These are phyloP conservation scores for Lycaon pictus DNA, from an alignment of 2,113 vertebrate species.

Conservation along the genomic window DNA sequence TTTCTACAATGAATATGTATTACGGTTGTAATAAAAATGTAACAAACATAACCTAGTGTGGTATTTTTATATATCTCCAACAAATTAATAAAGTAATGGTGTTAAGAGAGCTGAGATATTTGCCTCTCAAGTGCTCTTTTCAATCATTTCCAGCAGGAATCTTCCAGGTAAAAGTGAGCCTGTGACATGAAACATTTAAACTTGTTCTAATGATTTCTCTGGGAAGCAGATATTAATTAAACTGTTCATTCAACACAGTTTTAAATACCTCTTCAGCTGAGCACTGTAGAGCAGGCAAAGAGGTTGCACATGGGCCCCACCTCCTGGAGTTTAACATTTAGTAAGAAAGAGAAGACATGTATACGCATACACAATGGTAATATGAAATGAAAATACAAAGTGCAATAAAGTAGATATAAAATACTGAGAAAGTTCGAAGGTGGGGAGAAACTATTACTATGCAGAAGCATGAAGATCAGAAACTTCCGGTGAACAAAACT, in stretches of 20 bases:
- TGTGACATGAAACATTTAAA: background rate
- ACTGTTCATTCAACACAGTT: background rate
- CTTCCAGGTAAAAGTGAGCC: background rate
- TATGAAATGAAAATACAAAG: background rate
- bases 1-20: slow-evolving; percentile 2
- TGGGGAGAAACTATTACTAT: background rate
- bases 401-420: background rate
- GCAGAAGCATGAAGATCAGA: background rate
- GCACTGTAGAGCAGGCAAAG: background rate
- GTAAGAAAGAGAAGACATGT: background rate
- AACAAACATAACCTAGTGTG: background rate
- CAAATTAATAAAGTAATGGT: background rate
- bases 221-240: slow-evolving; percentile 46
- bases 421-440: background rate
- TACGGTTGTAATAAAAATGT: slow-evolving; percentile 5
- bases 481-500: background rate
- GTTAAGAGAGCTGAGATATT: background rate
- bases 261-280: background rate
- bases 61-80: background rate
- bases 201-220: background rate
- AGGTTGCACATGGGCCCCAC: background rate
- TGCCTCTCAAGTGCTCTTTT: background rate
- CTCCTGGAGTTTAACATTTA: background rate
- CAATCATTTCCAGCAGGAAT: background rate
- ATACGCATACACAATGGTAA: background rate